Percentiles rank a stretch among this genome's conserved stretches.
These are phyloP conservation scores for Calyptommatus sinebrachiatus DNA, from an alignment of 2,113 vertebrate species.

Conservation along the genomic window DNA sequence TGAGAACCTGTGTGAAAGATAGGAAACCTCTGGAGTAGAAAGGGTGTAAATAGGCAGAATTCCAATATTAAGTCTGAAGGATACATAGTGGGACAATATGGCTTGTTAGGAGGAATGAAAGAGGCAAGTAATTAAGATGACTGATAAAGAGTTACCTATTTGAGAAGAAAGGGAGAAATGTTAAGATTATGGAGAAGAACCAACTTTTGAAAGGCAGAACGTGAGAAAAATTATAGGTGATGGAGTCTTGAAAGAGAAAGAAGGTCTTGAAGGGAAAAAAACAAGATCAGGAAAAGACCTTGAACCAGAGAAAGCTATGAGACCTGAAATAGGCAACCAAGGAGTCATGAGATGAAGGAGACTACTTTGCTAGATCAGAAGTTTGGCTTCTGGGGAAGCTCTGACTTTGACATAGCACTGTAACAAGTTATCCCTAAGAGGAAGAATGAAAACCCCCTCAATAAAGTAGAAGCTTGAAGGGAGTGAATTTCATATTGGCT, in stretches of 20 bases:
- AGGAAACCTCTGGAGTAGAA: background rate
- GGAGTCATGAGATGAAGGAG: background rate
- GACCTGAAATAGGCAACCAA: no score
- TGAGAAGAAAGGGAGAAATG: background rate
- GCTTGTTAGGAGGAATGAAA: background rate
- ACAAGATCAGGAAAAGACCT: background rate
- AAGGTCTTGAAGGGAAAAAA: background rate
- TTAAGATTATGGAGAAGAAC: background rate
- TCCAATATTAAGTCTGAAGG: background rate
- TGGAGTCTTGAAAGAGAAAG: background rate
- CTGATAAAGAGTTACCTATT: background rate
- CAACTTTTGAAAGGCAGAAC: background rate
- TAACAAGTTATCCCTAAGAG: background rate
- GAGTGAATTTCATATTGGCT: background rate
- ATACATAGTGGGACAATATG: background rate
- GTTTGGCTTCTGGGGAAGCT: background rate
- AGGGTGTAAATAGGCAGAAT: background rate
- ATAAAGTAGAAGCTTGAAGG: background rate
- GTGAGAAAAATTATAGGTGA: background rate
- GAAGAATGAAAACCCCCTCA: no score
- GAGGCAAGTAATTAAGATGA: background rate
- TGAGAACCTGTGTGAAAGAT: background rate
- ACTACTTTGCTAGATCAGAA: background rate
- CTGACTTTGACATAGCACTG: background rate
- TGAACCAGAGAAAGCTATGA: background rate